These are phyloP conservation scores for Halesus radiatus DNA, from an alignment of 1,140 invertebrate species.

Conservation along the genomic window DNA sequence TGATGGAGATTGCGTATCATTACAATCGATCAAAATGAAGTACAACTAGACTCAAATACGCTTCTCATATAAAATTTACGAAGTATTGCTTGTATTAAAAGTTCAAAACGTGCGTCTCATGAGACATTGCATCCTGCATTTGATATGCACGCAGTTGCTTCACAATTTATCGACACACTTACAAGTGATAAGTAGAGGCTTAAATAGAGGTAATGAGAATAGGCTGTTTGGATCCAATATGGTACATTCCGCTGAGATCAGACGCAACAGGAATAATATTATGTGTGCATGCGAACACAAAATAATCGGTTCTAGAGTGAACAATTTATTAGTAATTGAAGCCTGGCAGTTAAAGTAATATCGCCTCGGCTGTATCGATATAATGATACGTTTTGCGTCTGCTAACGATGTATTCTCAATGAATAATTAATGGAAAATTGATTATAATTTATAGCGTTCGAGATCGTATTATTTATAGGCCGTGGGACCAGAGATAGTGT, in stretches of 20 bases:
- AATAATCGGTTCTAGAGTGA: conserved; percentile 16
- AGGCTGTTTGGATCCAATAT: neutral
- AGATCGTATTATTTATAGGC: too few relatives aligned
- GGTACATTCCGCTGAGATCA: neutral
- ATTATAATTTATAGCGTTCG: conserved; percentile 5
- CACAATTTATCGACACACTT: too few relatives aligned
- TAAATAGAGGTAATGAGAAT: too few relatives aligned
- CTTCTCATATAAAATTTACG: too few relatives aligned
- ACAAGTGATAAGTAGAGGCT: too few relatives aligned
- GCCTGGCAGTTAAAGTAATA: conserved; percentile 1
- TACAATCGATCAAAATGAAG: too few relatives aligned
- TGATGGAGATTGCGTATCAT: too few relatives aligned
- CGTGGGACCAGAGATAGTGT: neutral
- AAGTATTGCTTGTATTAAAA: too few relatives aligned
- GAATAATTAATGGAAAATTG: conserved; percentile 27
- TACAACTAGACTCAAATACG: too few relatives aligned
- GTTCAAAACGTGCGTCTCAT: too few relatives aligned
- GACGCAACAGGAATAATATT: neutral
- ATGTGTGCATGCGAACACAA: neutral
- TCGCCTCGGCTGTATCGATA: conserved; percentile 10
- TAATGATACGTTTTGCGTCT: conserved; percentile 33
- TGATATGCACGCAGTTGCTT: too few relatives aligned
- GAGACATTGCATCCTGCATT: too few relatives aligned
- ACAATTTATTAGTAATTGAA: conserved; percentile 13
- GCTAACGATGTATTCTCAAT: conserved; percentile 17